Conservation (phyloP, 30 jellyfish, hydroid and myxozoan genomes). For the Cassiopea xamachana region DNA sequence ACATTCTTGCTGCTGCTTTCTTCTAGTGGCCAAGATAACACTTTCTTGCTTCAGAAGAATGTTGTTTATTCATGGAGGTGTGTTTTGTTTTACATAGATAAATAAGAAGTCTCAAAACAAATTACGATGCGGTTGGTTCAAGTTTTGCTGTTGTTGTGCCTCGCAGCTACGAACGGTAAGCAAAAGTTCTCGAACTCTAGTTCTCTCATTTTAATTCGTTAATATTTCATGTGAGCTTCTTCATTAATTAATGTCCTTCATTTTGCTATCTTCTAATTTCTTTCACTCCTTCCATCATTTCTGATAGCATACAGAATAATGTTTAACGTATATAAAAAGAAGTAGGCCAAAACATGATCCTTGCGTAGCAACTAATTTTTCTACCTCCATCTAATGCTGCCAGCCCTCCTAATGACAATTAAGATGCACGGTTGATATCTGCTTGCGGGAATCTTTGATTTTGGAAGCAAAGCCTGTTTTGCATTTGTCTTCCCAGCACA, state of each 20-base stretch:
- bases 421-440: neutral
- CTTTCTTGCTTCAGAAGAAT: no score
- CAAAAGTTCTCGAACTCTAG: neutral
- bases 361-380: no score
- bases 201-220: no score
- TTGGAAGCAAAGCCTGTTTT: slow-evolving; percentile 2
- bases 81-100: no score
- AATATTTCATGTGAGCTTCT: neutral
- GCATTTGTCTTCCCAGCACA: slow-evolving; percentile 5
- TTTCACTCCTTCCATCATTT: no score
- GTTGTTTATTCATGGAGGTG: no score
- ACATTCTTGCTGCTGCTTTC: no score
- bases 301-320: no score
- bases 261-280: no score
- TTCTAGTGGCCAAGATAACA: no score
- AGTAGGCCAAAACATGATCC: no score
- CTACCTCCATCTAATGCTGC: neutral
- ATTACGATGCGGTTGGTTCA: slow-evolving; percentile 44
- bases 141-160: slow-evolving; percentile 14
- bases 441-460: neutral
- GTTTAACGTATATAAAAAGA: no score
- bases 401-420: neutral
- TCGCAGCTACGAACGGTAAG: slow-evolving; percentile 43
- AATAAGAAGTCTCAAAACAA: neutral
- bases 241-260: neutral